These are phyloP conservation scores for Myioborus melanocephalus DNA, from an alignment of 2,797 vertebrate genomes.

Conservation along the genomic window DNA sequence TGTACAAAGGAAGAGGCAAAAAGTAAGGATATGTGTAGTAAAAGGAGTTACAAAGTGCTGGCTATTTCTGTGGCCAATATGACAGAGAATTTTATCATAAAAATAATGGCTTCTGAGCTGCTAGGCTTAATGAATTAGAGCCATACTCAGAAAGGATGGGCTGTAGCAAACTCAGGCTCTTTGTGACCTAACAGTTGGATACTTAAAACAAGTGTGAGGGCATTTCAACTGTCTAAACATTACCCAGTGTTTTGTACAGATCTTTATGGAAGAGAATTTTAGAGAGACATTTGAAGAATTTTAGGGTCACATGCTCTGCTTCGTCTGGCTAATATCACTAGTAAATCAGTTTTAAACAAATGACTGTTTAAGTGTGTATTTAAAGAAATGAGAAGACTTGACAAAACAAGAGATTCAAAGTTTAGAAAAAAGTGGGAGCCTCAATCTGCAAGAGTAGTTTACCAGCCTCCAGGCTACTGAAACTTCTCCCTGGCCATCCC, in stretches of 20 bases:
- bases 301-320: not conserved
- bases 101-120: not conserved
- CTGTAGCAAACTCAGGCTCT: not conserved
- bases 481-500: not conserved
- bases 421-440: not conserved
- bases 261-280: not conserved
- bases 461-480: not conserved
- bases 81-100: not conserved
- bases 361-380: not conserved
- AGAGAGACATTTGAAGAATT: conserved; percentile 6
- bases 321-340: conserved; percentile 2
- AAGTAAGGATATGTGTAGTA: not conserved
- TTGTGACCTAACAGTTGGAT: not conserved
- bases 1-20: not conserved
- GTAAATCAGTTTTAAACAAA: not conserved
- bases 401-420: not conserved
- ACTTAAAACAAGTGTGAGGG: not conserved
- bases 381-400: not conserved
- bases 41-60: not conserved
- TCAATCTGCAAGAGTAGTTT: not conserved
- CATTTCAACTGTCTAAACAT: not conserved
- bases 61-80: not conserved
- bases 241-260: not conserved
- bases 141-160: not conserved
- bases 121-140: not conserved